Percentiles rank a stretch among this genome's conserved stretches.
Evolutionary conservation across 2,888 invertebrate species (phyloP).

Genomic region (Ennomos fuscantarius): DNA sequence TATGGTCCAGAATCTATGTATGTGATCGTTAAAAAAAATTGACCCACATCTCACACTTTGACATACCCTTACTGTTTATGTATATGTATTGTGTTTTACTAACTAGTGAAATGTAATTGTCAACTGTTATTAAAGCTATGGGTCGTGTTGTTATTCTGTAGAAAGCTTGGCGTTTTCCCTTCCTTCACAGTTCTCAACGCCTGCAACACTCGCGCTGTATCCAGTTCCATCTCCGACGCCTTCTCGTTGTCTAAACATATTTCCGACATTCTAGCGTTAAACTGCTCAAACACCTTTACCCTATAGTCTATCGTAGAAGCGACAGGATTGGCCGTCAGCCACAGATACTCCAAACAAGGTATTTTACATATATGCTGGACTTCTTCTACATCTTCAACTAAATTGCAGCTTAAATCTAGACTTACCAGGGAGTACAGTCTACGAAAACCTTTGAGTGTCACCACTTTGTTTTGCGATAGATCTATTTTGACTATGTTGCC

Average conservation of each 20-base stretch:
- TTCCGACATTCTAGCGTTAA: slow-evolving; percentile 92
- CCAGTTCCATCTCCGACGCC: slow-evolving; percentile 94
- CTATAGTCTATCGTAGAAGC: slow-evolving; percentile 95
- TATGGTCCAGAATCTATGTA: too few relatives aligned
- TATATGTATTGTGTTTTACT: neutral
- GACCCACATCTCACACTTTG: neutral
- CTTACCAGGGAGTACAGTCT: slow-evolving; percentile 94
- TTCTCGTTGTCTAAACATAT: slow-evolving; percentile 95
- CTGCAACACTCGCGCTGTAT: slow-evolving; percentile 95
- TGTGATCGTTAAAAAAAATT: neutral
- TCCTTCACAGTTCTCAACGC: slow-evolving; percentile 93
- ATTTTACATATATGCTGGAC: slow-evolving; percentile 91
- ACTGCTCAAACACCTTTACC: slow-evolving; percentile 94
- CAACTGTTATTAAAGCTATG: slow-evolving; percentile 78
- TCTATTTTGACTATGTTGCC: slow-evolving; percentile 95
- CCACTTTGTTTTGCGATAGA: slow-evolving; percentile 93
- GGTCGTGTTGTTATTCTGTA: slow-evolving; percentile 78
- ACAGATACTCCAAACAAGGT: slow-evolving; percentile 94
- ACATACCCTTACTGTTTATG: slow-evolving; percentile 6
- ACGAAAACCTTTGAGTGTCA: slow-evolving; percentile 88
- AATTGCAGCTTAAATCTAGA: slow-evolving; percentile 94
- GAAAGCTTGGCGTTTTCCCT: slow-evolving; percentile 86
- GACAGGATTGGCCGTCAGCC: slow-evolving; percentile 95
- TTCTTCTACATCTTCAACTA: slow-evolving; percentile 91
- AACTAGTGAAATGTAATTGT: slow-evolving; percentile 48